Percentiles rank a stretch among this genome's conserved stretches.
phyloP scores from a whole-genome alignment of 2,797 vertebrate genomes.

The Eurystomus glaucurus region DNA sequence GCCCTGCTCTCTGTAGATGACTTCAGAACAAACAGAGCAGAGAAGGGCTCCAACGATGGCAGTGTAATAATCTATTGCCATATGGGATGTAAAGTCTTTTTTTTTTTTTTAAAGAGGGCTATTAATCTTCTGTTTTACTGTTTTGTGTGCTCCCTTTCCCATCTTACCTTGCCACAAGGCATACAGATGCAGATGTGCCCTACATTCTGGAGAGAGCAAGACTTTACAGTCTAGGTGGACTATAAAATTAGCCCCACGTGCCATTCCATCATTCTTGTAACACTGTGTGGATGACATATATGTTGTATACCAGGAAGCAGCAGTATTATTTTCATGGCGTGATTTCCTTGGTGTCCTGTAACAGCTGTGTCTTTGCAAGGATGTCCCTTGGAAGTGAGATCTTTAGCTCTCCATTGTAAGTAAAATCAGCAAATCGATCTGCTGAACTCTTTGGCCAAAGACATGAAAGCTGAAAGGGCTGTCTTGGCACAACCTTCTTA shows the following conservation, averaged over 20 bases:
- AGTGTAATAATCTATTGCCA: background rate
- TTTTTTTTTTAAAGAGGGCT: background rate
- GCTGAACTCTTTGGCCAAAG: background rate
- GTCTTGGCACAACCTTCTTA: background rate
- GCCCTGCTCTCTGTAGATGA: background rate
- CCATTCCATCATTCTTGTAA: background rate
- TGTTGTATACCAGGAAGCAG: background rate
- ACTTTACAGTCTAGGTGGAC: background rate
- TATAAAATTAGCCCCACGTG: background rate
- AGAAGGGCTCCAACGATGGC: background rate
- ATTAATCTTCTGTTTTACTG: background rate
- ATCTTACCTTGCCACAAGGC: background rate
- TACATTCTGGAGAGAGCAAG: background rate
- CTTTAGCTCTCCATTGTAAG: background rate
- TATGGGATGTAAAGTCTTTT: background rate
- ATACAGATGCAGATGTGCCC: background rate
- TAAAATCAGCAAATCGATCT: background rate
- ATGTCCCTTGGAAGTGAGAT: constrained; percentile 12
- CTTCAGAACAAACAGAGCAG: background rate
- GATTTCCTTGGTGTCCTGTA: constrained; percentile 4
- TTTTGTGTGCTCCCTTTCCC: background rate
- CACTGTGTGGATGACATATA: background rate
- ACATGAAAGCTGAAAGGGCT: background rate
- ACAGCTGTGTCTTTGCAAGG: constrained; percentile 27
- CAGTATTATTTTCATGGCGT: background rate